phyloP scores from a whole-genome alignment of 1,140 invertebrate species.

The Nautilus pompilius region DNA sequence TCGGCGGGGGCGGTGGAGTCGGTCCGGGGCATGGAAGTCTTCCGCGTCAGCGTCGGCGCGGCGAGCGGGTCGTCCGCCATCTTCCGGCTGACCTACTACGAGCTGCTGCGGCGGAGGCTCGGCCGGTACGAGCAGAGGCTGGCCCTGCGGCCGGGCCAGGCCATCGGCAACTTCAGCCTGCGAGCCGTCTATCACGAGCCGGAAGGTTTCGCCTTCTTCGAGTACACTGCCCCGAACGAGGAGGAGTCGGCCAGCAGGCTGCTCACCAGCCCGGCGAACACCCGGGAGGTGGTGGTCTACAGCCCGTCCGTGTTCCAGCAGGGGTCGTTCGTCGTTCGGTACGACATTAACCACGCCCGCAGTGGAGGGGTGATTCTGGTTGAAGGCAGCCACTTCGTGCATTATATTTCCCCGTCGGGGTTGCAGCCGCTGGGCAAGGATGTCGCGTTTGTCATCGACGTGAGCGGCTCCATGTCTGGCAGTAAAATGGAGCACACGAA shows the following conservation, averaged over 20 bases:
- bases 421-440: conserved; percentile 64
- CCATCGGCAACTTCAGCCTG: conserved; percentile 18
- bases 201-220: conserved; percentile 18
- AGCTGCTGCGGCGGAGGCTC: conserved; percentile 18
- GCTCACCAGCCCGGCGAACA: not conserved
- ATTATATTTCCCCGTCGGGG: conserved; percentile 65
- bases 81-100: conserved; percentile 24
- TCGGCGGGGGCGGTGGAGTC: conserved; percentile 15
- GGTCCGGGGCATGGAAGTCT: conserved; percentile 20
- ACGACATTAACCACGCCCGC: conserved; percentile 16
- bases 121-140: conserved; percentile 22
- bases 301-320: conserved; percentile 13
- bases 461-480: conserved; percentile 69
- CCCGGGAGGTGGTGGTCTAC: conserved; percentile 14
- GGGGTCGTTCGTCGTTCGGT: conserved; percentile 13
- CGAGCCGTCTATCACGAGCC: conserved; percentile 16
- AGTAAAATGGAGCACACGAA: conserved; percentile 65
- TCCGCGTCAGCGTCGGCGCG: conserved; percentile 17
- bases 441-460: conserved; percentile 70
- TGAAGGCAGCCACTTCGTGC: conserved; percentile 71
- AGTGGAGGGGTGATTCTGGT: conserved; percentile 54
- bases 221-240: conserved; percentile 11
- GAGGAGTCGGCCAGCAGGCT: not conserved
- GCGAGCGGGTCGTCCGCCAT: conserved; percentile 10
- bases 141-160: conserved; percentile 18